Evolutionary conservation across 2,888 invertebrate genomes (phyloP).

Genomic region (Gasteruption jaculator): DNA sequence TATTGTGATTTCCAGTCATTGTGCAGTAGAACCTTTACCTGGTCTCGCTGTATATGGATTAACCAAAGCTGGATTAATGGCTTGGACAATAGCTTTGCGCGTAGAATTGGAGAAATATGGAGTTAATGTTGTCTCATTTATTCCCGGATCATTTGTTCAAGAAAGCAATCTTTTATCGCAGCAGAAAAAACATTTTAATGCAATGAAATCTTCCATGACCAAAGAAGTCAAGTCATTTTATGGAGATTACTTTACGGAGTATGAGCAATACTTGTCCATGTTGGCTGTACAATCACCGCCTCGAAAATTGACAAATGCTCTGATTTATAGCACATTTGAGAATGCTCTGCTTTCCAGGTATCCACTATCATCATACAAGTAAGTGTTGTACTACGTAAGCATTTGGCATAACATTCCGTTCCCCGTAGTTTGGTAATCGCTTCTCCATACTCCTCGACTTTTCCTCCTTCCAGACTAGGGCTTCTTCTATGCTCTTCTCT

Average conservation of each 20-base stretch:
- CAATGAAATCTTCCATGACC: constrained; percentile 64
- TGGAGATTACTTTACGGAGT: constrained; percentile 62
- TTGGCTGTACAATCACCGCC: constrained; percentile 52
- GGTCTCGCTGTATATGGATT: constrained; percentile 75
- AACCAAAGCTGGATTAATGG: constrained; percentile 73
- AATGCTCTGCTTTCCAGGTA: constrained; percentile 59
- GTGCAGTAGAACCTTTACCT: constrained; percentile 68
- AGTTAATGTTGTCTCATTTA: constrained; percentile 68
- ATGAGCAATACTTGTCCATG: constrained; percentile 59
- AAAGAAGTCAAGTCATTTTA: constrained; percentile 63
- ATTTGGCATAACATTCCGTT: no score
- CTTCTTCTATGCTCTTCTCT: no score
- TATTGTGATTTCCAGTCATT: constrained; percentile 81
- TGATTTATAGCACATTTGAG: constrained; percentile 61
- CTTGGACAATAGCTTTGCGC: constrained; percentile 70
- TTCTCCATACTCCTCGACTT: no score
- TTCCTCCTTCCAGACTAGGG: no score
- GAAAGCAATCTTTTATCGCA: constrained; percentile 66
- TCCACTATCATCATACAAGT: constrained; percentile 64
- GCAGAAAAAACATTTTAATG: constrained; percentile 59
- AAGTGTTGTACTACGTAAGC: no score
- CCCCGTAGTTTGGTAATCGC: no score
- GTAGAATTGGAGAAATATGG: constrained; percentile 70
- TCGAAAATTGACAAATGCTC: constrained; percentile 54
- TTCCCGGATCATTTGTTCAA: constrained; percentile 73